These are phyloP conservation scores for Selene dorsalis DNA, from an alignment of 2,797 vertebrate species.

Conservation along the genomic window DNA sequence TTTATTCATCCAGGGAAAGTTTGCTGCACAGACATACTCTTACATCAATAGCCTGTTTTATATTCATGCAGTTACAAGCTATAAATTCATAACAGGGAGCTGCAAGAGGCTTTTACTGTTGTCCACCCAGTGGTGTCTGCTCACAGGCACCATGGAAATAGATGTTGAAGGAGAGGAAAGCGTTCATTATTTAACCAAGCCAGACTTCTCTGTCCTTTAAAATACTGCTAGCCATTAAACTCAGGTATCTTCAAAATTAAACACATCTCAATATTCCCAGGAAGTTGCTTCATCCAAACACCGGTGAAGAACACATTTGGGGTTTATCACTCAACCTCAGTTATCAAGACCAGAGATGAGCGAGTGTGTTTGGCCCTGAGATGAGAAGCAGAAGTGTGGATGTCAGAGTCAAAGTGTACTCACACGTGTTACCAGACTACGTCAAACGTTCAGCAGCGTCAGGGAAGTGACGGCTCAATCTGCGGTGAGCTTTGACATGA, in stretches of 20 bases:
- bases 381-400: conserved; percentile 44
- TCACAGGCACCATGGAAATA: conserved; percentile 30
- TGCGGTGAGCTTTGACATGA: conserved; percentile 5
- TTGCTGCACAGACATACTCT: not conserved
- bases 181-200: conserved; percentile 43
- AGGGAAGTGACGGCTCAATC: conserved; percentile 56
- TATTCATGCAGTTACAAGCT: conserved; percentile 45
- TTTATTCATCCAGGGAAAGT: conserved; percentile 41
- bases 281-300: not conserved
- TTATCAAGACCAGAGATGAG: conserved; percentile 27
- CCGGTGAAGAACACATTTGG: not conserved
- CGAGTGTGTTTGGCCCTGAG: conserved; percentile 33
- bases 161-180: conserved; percentile 26
- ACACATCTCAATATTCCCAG: not conserved
- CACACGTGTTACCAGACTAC: conserved; percentile 31
- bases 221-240: conserved; percentile 34
- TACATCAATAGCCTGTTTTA: conserved; percentile 46
- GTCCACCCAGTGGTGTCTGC: conserved; percentile 10
- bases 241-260: conserved; percentile 19
- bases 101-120: conserved; percentile 35
- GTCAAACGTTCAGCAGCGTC: conserved; percentile 6
- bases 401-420: conserved; percentile 52
- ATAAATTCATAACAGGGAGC: conserved; percentile 52
- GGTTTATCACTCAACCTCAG: not conserved
- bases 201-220: conserved; percentile 25